phyloP scores from a whole-genome alignment of 2,113 vertebrate species.

The Datnioides undecimradiatus region DNA sequence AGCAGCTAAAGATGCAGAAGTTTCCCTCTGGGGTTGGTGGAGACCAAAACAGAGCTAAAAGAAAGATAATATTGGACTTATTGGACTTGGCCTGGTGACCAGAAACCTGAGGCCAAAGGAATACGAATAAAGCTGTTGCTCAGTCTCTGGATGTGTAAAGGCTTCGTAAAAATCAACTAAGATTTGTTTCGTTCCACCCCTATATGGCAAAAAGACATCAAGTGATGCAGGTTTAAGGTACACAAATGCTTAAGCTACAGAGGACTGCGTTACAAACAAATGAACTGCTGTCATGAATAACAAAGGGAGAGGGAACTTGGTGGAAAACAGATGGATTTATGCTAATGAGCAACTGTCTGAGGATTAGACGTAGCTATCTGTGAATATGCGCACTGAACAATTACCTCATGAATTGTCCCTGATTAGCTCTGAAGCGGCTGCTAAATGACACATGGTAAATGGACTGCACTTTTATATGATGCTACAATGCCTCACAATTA shows the following conservation, averaged over 20 bases:
- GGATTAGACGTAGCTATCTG: neutral
- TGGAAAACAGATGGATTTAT: neutral
- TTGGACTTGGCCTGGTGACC: neutral
- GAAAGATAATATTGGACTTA: neutral
- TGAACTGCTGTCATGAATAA: neutral
- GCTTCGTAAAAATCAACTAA: neutral
- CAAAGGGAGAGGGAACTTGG: neutral
- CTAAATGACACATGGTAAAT: neutral
- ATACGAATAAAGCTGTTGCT: neutral
- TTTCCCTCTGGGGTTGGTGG: neutral
- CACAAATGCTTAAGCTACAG: neutral
- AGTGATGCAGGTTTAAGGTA: neutral
- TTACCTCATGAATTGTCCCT: neutral
- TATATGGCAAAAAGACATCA: neutral
- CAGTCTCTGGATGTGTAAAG: neutral
- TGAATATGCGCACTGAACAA: neutral
- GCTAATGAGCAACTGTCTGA: neutral
- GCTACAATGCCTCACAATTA: neutral
- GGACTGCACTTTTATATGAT: neutral
- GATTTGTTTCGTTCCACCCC: neutral
- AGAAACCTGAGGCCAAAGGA: neutral
- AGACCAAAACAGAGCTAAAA: neutral
- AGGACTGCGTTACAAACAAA: neutral
- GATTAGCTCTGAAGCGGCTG: neutral
- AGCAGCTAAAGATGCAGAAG: neutral